These are phyloP conservation scores for Sebastes nivosus DNA, from an alignment of 2,797 vertebrate species.

Conservation along the genomic window DNA sequence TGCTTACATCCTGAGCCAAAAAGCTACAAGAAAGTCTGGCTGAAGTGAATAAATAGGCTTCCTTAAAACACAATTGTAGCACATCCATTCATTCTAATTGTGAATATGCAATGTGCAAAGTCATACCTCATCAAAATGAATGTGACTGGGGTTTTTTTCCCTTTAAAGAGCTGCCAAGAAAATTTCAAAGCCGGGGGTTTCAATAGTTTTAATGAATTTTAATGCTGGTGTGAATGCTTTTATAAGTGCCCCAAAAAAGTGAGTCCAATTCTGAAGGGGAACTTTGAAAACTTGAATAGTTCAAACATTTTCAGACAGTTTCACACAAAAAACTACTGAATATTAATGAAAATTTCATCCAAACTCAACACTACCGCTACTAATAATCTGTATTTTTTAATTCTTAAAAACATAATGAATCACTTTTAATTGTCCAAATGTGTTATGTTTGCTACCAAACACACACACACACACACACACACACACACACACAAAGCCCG, in stretches of 20 bases:
- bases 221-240: background rate
- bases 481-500: constrained; percentile 5
- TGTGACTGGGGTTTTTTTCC: background rate
- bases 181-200: background rate
- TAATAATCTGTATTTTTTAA: background rate
- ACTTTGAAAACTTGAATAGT: background rate
- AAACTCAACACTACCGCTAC: background rate
- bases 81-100: background rate
- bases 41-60: background rate
- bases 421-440: background rate
- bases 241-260: background rate
- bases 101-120: background rate
- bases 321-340: background rate
- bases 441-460: background rate
- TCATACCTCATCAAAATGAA: background rate
- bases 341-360: background rate
- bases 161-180: background rate
- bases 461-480: constrained; percentile 8
- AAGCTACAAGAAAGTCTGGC: background rate
- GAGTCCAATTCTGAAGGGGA: background rate
- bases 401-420: background rate
- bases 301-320: background rate
- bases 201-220: background rate
- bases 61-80: background rate
- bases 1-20: background rate